Evolutionary conservation across 2,888 invertebrate species (phyloP).

Genomic region (Drosophila mercatorum): DNA sequence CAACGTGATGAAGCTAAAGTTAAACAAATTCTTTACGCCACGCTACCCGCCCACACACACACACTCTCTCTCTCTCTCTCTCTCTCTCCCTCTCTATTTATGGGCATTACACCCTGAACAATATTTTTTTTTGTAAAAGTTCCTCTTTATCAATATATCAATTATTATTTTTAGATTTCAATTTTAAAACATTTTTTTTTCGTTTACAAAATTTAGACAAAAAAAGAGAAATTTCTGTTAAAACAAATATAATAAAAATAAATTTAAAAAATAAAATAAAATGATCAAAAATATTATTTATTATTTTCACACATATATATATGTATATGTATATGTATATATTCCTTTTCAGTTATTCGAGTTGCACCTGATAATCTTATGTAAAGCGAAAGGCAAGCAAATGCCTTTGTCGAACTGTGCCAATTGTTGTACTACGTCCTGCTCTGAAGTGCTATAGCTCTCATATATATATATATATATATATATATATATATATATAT

Average conservation of each 20-base stretch:
- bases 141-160: slow-evolving; percentile 75
- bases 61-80: background rate
- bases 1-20: slow-evolving; percentile 17
- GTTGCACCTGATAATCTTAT: slow-evolving; percentile 34
- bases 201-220: background rate
- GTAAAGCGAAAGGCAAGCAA: slow-evolving; percentile 8
- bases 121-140: slow-evolving; percentile 75
- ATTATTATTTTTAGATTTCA: slow-evolving; percentile 32
- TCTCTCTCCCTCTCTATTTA: slow-evolving; percentile 1
- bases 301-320: background rate
- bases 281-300: background rate
- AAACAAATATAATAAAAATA: slow-evolving; percentile 16
- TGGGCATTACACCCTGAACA: background rate
- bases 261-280: background rate
- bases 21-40: background rate
- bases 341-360: slow-evolving; percentile 1
- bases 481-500: background rate
- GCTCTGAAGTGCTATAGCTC: slow-evolving; percentile 12
- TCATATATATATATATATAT: background rate
- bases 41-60: background rate
- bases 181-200: slow-evolving; percentile 13
- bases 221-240: slow-evolving; percentile 19
- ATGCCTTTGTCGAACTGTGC: slow-evolving; percentile 36
- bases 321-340: background rate
- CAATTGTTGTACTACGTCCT: slow-evolving; percentile 30